Evolutionary conservation across 2,888 invertebrate species (phyloP), one percentile per base, ranked within the genome.

Genomic region (Cheilosia vulpina): DNA sequence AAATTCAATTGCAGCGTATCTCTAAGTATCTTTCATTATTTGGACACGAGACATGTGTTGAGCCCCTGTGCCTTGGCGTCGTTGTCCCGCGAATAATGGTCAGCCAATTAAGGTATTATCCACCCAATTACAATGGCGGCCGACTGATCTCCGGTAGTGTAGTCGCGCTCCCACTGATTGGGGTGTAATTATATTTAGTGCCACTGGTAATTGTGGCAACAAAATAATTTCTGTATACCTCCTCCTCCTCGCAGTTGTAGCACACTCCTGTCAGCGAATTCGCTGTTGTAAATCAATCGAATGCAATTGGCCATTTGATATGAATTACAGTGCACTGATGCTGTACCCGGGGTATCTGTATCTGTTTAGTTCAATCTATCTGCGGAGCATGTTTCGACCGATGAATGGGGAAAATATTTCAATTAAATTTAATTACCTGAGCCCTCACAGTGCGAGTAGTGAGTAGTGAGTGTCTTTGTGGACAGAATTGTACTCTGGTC

Each of bases 381-480:
- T 38, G 60, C 66, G 45, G 45, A 24, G 66, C 34, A 17, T 69
- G 62, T 17, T 60, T 58, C 31, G 55, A 62, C 31, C 71, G 71
- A 85, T 80, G 73, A 80, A 78, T 79, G 78, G 69, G 27, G 27
- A 60, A 80, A 85, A 85, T 85, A 85, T 85, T 85, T 85, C 85
- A 85, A 85, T 85, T 85, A 85, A 85, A 85, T 85, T 85, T 85
- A 85, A 85, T 81, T 85, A 85, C 85, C 85, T 85, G 85, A 31
- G 72, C 65, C 53, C 41, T 69, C 65, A 41, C 21, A 41, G 41
- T 34, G n/a, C n/a, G 34, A 27, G 27, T 24, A 5, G 24, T 24
- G 24, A 24, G 2, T 24, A 2, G 24, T n/a, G 31, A 34, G 27
- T 68, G 78, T 58, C 68, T 73, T 63, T 69, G 60, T 6, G 38